Percentiles rank a stretch among this genome's conserved stretches.
phyloP scores from a whole-genome alignment of 2,888 invertebrate species.

The Parelbella ahira region DNA sequence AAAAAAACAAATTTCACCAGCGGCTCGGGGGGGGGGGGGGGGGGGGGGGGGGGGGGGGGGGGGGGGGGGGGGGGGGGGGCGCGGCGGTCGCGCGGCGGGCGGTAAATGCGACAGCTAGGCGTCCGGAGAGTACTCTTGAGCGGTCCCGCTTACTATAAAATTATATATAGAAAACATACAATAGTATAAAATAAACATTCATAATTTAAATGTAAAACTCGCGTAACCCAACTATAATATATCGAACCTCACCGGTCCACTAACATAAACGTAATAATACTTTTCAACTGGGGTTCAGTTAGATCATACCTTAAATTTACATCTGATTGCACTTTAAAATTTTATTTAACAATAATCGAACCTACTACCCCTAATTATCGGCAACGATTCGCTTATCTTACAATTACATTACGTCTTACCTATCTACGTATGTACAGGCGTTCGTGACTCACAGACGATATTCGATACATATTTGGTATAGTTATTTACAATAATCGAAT shows the following conservation, averaged over 20 bases:
- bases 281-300: conserved; percentile 74
- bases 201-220: conserved; percentile 77
- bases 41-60: no score
- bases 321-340: conserved; percentile 76
- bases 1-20: no score
- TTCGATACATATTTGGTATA: conserved; percentile 75
- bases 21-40: no score
- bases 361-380: conserved; percentile 48
- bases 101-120: conserved; percentile 19
- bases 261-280: conserved; percentile 78
- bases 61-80: no score
- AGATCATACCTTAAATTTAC: conserved; percentile 70
- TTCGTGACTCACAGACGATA: conserved; percentile 44
- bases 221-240: conserved; percentile 77
- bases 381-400: conserved; percentile 54
- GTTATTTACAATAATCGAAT: conserved; percentile 72
- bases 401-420: conserved; percentile 41
- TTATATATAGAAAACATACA: conserved; percentile 68
- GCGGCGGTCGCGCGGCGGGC: conserved; percentile 1
- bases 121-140: conserved; percentile 56
- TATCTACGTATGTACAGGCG: conserved; percentile 67
- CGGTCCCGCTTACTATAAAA: conserved; percentile 58
- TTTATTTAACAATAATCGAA: conserved; percentile 71
- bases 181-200: conserved; percentile 72
- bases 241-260: conserved; percentile 74